Evolutionary conservation across 2,888 invertebrate species (phyloP).

Genomic region (Ephialtes manifestator): DNA sequence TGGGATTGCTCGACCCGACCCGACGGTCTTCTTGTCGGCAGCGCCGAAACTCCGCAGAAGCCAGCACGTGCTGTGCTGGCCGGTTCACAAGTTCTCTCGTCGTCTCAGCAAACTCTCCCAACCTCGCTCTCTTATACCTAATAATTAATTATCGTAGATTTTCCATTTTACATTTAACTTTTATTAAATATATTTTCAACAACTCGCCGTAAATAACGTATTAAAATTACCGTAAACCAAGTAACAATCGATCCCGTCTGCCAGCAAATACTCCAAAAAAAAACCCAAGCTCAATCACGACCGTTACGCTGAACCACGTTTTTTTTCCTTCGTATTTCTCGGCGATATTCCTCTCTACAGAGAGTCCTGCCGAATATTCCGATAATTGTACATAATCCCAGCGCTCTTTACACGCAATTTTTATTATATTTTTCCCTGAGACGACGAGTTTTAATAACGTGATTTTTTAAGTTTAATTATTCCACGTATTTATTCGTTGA

Average conservation of each 20-base stretch:
- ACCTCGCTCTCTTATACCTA: conserved; percentile 59
- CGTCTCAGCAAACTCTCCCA: conserved; percentile 52
- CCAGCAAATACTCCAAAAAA: conserved; percentile 18
- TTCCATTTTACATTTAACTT: conserved; percentile 1
- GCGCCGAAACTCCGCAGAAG: conserved; percentile 77
- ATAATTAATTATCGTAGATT: conserved; percentile 14
- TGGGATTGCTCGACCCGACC: conserved; percentile 13
- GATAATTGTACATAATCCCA: conserved; percentile 57
- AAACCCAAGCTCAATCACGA: conserved; percentile 24
- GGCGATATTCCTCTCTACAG: conserved; percentile 33
- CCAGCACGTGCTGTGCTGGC: conserved; percentile 83
- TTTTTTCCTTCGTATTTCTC: conserved; percentile 20
- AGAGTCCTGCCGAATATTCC: conserved; percentile 35
- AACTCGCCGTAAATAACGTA: not conserved
- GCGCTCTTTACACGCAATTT: conserved; percentile 61
- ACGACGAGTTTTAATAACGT: conserved; percentile 57
- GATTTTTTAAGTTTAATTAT: conserved; percentile 36
- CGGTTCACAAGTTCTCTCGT: conserved; percentile 70
- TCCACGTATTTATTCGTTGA: conserved; percentile 60
- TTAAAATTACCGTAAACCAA: conserved; percentile 2
- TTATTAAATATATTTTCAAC: not conserved
- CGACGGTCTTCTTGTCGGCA: conserved; percentile 63
- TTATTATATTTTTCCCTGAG: conserved; percentile 38
- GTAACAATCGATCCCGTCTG: conserved; percentile 47
- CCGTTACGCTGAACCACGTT: conserved; percentile 59